phyloP scores from a whole-genome alignment of 2,797 vertebrate genomes.

The Acropternis orthonyx region DNA sequence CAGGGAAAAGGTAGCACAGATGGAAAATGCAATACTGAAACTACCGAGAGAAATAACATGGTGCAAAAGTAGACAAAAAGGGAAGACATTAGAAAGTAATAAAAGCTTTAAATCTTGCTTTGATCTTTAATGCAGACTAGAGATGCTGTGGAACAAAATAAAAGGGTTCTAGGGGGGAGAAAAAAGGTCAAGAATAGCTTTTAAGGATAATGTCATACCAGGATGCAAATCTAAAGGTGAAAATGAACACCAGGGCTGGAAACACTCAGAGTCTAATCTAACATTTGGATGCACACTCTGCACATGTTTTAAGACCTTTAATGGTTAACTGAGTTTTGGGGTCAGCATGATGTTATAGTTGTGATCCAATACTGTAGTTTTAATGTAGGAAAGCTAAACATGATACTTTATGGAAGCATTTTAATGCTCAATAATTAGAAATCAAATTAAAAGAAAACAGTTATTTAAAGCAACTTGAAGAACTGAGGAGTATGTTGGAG shows the following conservation, averaged over 20 bases:
- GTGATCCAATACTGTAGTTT: neutral
- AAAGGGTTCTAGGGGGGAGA: neutral
- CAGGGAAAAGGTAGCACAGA: neutral
- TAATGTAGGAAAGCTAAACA: neutral
- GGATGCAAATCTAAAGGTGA: constrained; percentile 14
- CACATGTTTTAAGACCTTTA: neutral
- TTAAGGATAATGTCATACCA: constrained; percentile 5
- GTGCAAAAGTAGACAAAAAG: constrained; percentile 24
- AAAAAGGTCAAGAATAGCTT: neutral
- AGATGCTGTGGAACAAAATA: constrained; percentile 52
- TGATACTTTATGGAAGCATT: neutral
- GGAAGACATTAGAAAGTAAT: constrained; percentile 45
- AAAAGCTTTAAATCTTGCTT: constrained; percentile 64
- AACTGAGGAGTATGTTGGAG: neutral
- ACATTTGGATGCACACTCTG: neutral
- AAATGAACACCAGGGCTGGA: neutral
- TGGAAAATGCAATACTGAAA: neutral
- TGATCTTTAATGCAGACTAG: constrained; percentile 44
- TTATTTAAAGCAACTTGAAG: neutral
- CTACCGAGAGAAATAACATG: neutral
- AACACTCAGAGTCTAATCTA: neutral
- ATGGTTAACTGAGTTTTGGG: neutral
- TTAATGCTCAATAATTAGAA: neutral
- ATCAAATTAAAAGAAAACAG: neutral
- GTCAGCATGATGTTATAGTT: neutral